Conservation (phyloP, 2,797 vertebrate genomes). For the Carcharodon carcharias region DNA sequence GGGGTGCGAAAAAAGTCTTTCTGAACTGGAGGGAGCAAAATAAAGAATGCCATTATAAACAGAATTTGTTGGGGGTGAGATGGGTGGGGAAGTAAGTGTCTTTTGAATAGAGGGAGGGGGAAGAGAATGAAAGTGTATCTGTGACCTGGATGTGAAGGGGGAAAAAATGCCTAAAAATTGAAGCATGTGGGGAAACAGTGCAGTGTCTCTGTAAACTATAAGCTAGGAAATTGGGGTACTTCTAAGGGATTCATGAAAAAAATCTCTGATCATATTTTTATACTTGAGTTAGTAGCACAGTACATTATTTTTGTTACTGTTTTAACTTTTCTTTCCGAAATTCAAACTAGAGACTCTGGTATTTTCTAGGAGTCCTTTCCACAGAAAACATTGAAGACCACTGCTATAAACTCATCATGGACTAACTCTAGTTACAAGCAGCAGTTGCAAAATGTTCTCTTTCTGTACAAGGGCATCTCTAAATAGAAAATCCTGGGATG, state of each 20-base stretch:
- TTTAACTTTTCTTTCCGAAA: background rate
- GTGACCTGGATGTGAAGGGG: background rate
- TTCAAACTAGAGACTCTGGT: background rate
- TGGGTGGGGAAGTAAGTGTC: too few relatives aligned
- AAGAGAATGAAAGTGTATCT: background rate
- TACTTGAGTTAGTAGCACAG: background rate
- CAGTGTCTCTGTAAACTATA: background rate
- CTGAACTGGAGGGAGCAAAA: too few relatives aligned
- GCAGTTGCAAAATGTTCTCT: background rate
- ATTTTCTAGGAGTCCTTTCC: background rate
- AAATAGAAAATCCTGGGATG: background rate
- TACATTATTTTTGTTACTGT: background rate
- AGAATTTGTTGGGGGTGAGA: too few relatives aligned
- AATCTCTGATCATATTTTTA: background rate
- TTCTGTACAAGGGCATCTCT: background rate
- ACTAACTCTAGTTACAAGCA: background rate
- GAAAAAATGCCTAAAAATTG: background rate
- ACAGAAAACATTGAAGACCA: background rate
- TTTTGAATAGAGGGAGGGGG: too few relatives aligned
- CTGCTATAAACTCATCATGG: background rate
- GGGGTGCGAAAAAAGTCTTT: too few relatives aligned
- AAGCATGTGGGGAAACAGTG: background rate
- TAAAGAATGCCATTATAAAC: too few relatives aligned
- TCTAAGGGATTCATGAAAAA: background rate
- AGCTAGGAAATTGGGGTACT: too few relatives aligned